Conservation (phyloP, 2,113 vertebrate species). For the Pseudorasbora parva region DNA sequence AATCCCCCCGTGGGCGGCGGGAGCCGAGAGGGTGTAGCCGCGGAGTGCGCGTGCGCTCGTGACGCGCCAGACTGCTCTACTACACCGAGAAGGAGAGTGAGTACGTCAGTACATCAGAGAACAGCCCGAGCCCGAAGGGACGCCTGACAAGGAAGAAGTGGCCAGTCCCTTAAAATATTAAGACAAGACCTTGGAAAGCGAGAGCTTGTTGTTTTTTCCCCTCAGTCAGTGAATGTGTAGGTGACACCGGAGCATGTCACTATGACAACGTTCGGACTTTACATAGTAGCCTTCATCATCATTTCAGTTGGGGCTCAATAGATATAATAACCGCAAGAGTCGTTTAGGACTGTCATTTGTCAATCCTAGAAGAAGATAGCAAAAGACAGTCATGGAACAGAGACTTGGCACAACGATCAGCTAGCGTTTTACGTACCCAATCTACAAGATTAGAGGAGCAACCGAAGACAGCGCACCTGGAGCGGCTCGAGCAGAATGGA, state of each 20-base stretch:
- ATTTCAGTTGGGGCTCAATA: constrained; percentile 41
- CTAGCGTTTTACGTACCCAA: constrained; percentile 52
- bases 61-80: constrained; percentile 66
- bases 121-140: constrained; percentile 20
- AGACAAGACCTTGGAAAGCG: neutral
- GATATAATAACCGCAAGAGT: constrained; percentile 16
- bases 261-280: constrained; percentile 45
- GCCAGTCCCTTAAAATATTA: neutral
- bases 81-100: constrained; percentile 57
- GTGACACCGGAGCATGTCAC: constrained; percentile 45
- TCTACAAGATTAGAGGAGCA: constrained; percentile 16
- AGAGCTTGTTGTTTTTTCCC: neutral
- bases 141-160: constrained; percentile 27
- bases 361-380: constrained; percentile 46
- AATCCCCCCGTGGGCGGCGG: constrained; percentile 29
- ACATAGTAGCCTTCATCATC: constrained; percentile 34
- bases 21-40: constrained; percentile 59
- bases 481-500: constrained; percentile 76
- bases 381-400: constrained; percentile 67
- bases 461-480: constrained; percentile 61
- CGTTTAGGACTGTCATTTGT: constrained; percentile 39
- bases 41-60: constrained; percentile 71
- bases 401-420: constrained; percentile 64
- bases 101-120: constrained; percentile 13
- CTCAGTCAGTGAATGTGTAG: neutral